Evolutionary conservation across 1,140 invertebrate genomes (phyloP), one percentile per base, ranked within the genome.

Genomic region (Lordiphosa collinella): DNA sequence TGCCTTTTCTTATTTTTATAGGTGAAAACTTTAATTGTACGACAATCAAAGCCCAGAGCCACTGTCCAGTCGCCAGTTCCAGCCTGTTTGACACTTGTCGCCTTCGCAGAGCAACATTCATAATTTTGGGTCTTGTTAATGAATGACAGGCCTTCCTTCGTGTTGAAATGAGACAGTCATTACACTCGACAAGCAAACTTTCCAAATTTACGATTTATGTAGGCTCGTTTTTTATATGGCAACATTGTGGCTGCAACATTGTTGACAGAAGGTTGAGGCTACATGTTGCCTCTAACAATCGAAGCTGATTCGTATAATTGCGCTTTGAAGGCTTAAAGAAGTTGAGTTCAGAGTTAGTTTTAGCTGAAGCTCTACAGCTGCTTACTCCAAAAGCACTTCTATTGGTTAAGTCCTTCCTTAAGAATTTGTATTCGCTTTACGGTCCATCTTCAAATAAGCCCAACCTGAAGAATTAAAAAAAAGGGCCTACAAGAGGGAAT

Each of bases 41-140:
- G 29, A 43, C 46, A 40, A 59, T 65, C 55, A 64, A 35, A 59
- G 53, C 57, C 59, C 61, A 60, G 58, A 37, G 32, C 16, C 16
- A 18, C 13, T 51, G 54, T 36, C 40, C n/a, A 12, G 10, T 11
- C 16, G 8, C 4, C n/a, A 9, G 16, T 49, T 14, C 8, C 16
- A 31, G 63, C 62, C 62, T 66, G 62, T 66, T 52, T 51, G 69
- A 69, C 68, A 79, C 38, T 73, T 79, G 74, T 79, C 74, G 66
- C 65, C 53, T 66, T 43, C 32, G 32, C 31, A 40, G 31, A 31
- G 43, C 44, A 38, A 51, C 74, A 72, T 68, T 73, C 58, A 78
- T 73, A 79, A 79, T 61, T 79, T 35, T 57, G 46, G 46, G 64
- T 51, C 55, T 65, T 40, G 74, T 79, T 73, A 79, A 79, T 79